A percentile compares a stretch with the other conserved stretches of the same genome.
Evolutionary conservation across 2,888 invertebrate species (phyloP).

Genomic region (Apodemia duryi): DNA sequence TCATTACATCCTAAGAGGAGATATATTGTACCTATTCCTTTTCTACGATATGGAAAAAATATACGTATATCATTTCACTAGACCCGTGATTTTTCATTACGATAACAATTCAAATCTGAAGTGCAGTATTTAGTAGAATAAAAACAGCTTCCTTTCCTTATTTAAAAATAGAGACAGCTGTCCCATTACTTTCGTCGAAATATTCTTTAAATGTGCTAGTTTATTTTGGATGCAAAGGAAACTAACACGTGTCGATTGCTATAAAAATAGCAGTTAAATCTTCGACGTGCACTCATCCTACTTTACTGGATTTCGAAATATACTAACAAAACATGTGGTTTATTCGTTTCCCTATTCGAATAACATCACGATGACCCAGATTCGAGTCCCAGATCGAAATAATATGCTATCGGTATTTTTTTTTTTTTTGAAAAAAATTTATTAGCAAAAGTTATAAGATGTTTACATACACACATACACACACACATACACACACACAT

Average conservation of each 20-base stretch:
- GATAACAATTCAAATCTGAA: background rate
- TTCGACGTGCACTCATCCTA: slow-evolving; percentile 12
- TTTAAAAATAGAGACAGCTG: slow-evolving; percentile 74
- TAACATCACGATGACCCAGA: too few relatives aligned
- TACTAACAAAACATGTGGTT: background rate
- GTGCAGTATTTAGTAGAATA: slow-evolving; percentile 37
- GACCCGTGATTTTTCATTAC: background rate
- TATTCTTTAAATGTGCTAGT: slow-evolving; percentile 55
- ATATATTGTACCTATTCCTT: too few relatives aligned
- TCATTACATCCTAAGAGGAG: too few relatives aligned
- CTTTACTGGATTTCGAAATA: slow-evolving; percentile 12
- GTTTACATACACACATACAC: too few relatives aligned
- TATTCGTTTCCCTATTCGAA: too few relatives aligned
- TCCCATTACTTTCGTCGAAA: slow-evolving; percentile 42
- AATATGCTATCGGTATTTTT: too few relatives aligned
- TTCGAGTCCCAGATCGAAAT: too few relatives aligned
- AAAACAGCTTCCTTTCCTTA: slow-evolving; percentile 45
- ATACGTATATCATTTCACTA: too few relatives aligned
- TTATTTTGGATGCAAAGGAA: slow-evolving; percentile 46
- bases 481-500: too few relatives aligned
- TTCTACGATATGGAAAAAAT: too few relatives aligned
- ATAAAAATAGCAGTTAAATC: slow-evolving; percentile 38
- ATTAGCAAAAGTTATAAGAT: too few relatives aligned
- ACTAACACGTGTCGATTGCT: slow-evolving; percentile 42
- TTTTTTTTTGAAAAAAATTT: too few relatives aligned